phyloP scores from a whole-genome alignment of 2,113 vertebrate genomes.

The Camelus bactrianus region DNA sequence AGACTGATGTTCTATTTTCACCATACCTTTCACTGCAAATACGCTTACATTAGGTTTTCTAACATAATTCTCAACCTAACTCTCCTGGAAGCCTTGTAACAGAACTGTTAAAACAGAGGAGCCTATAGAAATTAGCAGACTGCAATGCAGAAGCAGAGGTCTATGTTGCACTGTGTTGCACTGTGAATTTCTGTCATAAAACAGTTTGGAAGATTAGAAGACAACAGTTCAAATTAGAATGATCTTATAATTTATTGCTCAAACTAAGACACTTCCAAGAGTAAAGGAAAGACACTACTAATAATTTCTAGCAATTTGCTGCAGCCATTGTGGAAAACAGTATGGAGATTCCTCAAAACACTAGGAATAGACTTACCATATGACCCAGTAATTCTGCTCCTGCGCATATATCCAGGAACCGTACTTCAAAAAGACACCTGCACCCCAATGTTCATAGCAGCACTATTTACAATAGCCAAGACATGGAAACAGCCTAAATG shows the following conservation, averaged over 20 bases:
- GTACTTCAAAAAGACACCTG: too few relatives aligned
- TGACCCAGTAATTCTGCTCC: too few relatives aligned
- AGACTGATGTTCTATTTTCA: neutral
- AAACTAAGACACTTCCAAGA: slow-evolving; percentile 41
- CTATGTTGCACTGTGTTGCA: neutral
- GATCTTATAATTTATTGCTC: slow-evolving; percentile 9
- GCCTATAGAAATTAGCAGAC: neutral
- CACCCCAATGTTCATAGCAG: too few relatives aligned
- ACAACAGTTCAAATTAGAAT: neutral
- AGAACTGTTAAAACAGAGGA: slow-evolving; percentile 26
- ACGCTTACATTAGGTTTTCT: neutral
- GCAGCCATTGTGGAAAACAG: too few relatives aligned
- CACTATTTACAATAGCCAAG: too few relatives aligned
- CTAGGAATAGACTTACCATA: too few relatives aligned
- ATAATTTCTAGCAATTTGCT: neutral
- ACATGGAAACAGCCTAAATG: too few relatives aligned
- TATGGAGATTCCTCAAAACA: too few relatives aligned
- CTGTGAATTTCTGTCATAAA: slow-evolving; percentile 27
- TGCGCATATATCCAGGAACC: too few relatives aligned
- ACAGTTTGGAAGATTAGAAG: slow-evolving; percentile 1
- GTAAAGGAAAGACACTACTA: neutral
- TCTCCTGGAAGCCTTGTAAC: slow-evolving; percentile 2
- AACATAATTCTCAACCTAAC: slow-evolving; percentile 21
- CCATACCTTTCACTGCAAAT: neutral
- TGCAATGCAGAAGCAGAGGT: neutral